Conservation (phyloP, 2,797 vertebrate genomes). For the Sebastolobus alascanus region DNA sequence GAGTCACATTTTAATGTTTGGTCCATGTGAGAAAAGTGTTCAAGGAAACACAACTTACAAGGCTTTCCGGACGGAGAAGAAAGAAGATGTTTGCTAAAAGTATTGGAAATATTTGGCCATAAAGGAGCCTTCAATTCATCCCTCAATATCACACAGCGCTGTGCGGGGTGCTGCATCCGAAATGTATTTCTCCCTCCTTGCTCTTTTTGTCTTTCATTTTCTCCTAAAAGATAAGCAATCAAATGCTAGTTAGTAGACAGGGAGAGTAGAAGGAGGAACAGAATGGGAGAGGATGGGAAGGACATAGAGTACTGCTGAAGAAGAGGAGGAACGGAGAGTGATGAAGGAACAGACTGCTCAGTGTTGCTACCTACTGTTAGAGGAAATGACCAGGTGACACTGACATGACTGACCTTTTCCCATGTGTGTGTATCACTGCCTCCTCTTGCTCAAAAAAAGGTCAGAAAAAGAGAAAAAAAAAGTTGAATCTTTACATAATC, state of each 20-base stretch:
- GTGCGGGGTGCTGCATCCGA: slow-evolving; percentile 9
- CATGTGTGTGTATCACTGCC: neutral
- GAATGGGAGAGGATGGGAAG: neutral
- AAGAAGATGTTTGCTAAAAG: neutral
- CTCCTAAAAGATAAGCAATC: slow-evolving; percentile 20
- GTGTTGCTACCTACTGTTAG: slow-evolving; percentile 26
- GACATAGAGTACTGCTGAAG: neutral
- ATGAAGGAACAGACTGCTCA: slow-evolving; percentile 17
- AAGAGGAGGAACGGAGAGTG: slow-evolving; percentile 8
- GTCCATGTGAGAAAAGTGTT: slow-evolving; percentile 14
- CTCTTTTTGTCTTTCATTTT: slow-evolving; percentile 7
- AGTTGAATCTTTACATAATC: no score
- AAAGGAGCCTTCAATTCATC: neutral
- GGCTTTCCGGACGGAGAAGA: neutral
- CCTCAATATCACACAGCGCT: neutral
- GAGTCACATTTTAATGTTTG: neutral
- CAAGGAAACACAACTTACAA: slow-evolving; percentile 23
- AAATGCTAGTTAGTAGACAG: neutral
- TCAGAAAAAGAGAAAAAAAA: slow-evolving; percentile 25
- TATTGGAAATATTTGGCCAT: slow-evolving; percentile 5
- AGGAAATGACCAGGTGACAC: slow-evolving; percentile 56
- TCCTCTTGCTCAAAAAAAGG: slow-evolving; percentile 49
- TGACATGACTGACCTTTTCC: slow-evolving; percentile 65
- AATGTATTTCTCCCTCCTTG: neutral
- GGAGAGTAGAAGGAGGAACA: neutral